Evolutionary conservation across 1,140 invertebrate genomes (phyloP).

Genomic region (Phortica variegata): DNA sequence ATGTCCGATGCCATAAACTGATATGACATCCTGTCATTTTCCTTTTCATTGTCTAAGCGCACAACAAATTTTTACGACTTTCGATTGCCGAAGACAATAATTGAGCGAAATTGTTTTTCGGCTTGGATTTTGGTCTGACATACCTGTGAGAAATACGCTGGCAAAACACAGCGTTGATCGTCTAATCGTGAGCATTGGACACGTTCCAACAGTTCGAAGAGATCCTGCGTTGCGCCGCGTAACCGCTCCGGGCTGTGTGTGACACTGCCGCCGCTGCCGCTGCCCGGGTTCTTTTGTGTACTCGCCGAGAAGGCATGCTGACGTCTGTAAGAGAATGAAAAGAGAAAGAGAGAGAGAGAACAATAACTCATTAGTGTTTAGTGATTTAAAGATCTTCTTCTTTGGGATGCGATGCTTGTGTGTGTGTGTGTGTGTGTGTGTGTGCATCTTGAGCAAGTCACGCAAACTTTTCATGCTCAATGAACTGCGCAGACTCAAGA

Average conservation of each 20-base stretch:
- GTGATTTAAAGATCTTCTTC: too few relatives aligned
- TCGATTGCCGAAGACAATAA: too few relatives aligned
- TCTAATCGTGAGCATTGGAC: slow-evolving; percentile 90
- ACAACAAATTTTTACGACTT: too few relatives aligned
- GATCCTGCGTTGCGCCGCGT: slow-evolving; percentile 73
- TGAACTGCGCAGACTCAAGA: slow-evolving; percentile 41
- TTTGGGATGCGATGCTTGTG: too few relatives aligned
- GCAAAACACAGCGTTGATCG: slow-evolving; percentile 90
- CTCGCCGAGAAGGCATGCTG: slow-evolving; percentile 59
- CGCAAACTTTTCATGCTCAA: slow-evolving; percentile 46
- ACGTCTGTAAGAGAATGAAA: slow-evolving; percentile 57
- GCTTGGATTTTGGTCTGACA: background rate
- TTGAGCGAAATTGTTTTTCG: slow-evolving; percentile 1
- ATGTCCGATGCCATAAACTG: too few relatives aligned
- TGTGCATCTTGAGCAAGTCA: slow-evolving; percentile 13
- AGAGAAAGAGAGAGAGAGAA: background rate
- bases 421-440: too few relatives aligned
- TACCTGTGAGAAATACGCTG: slow-evolving; percentile 85
- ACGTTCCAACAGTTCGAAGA: slow-evolving; percentile 86
- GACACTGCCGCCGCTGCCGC: slow-evolving; percentile 55
- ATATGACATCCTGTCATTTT: background rate
- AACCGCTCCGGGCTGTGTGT: slow-evolving; percentile 58
- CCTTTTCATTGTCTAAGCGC: too few relatives aligned
- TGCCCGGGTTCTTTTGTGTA: slow-evolving; percentile 38
- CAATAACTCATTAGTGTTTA: too few relatives aligned